Conservation (phyloP, 2,113 vertebrate genomes). For the Silurus asotus region DNA sequence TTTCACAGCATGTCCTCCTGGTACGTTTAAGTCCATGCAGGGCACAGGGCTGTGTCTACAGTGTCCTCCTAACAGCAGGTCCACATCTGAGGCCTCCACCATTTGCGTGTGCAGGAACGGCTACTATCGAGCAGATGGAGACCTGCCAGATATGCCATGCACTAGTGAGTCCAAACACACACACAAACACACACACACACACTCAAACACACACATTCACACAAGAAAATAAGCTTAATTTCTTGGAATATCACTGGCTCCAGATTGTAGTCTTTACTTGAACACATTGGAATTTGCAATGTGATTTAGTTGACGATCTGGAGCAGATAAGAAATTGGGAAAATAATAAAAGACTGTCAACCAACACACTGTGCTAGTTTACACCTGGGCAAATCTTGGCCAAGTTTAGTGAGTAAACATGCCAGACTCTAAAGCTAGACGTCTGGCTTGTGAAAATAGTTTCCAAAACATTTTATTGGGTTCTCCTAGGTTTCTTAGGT, state of each 20-base stretch:
- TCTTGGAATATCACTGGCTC: not conserved
- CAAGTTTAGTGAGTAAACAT: not conserved
- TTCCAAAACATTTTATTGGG: not conserved
- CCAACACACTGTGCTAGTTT: not conserved
- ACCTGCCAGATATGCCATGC: slow-evolving; percentile 86
- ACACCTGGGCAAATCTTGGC: not conserved
- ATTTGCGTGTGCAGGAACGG: slow-evolving; percentile 92
- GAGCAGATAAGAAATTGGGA: not conserved
- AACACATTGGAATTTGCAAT: not conserved
- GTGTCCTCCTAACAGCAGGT: slow-evolving; percentile 93
- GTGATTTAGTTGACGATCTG: not conserved
- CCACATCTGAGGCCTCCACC: slow-evolving; percentile 84
- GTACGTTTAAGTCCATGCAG: slow-evolving; percentile 94
- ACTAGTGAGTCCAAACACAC: slow-evolving; percentile 84
- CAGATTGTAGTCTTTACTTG: not conserved
- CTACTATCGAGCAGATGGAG: slow-evolving; percentile 89
- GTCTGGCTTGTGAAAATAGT: not conserved
- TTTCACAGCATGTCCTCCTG: slow-evolving; percentile 86
- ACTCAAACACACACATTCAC: slow-evolving; percentile 1
- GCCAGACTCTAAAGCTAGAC: not conserved
- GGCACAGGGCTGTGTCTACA: slow-evolving; percentile 82
- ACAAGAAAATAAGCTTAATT: not conserved
- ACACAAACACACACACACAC: slow-evolving; percentile 1
- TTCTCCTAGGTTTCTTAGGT: not conserved
- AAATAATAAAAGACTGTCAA: not conserved